Percentiles rank a stretch among this genome's conserved stretches.
Evolutionary conservation across 1,140 invertebrate species (phyloP).

Genomic region (Campodea augens): DNA sequence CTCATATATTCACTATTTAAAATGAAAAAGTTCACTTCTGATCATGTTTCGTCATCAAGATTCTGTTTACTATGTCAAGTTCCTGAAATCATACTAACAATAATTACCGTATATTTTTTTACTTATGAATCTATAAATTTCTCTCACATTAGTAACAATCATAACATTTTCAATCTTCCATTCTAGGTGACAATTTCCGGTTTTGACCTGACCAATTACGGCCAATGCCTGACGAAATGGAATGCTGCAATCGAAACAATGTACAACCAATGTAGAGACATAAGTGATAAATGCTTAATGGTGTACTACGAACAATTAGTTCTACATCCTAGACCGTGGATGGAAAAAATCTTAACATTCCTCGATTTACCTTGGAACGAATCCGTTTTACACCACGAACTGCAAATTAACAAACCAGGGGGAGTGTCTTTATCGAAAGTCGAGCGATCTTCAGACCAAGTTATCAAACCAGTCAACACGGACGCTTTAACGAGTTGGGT

Average conservation of each 20-base stretch:
- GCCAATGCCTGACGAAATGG: conserved; percentile 89
- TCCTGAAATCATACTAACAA: too few relatives aligned
- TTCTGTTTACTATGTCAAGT: too few relatives aligned
- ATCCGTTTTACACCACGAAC: conserved; percentile 89
- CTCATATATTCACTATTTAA: too few relatives aligned
- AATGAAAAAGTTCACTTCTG: too few relatives aligned
- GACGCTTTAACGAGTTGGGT: conserved; percentile 96
- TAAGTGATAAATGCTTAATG: conserved; percentile 72
- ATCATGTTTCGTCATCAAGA: too few relatives aligned
- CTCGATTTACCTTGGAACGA: conserved; percentile 89
- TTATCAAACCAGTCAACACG: conserved; percentile 92
- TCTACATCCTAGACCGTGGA: conserved; percentile 72
- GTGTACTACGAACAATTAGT: conserved; percentile 95
- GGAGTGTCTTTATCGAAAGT: conserved; percentile 87
- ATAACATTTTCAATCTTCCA: too few relatives aligned
- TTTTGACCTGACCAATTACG: conserved; percentile 82
- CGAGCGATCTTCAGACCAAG: conserved; percentile 94
- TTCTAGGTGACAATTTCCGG: conserved; percentile 86
- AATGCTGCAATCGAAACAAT: conserved; percentile 85
- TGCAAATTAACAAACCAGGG: conserved; percentile 87
- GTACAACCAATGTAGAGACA: conserved; percentile 78
- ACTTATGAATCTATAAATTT: too few relatives aligned
- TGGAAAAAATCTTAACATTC: conserved; percentile 77
- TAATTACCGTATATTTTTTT: too few relatives aligned
- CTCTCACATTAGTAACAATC: too few relatives aligned